phyloP scores from a whole-genome alignment of 1,140 invertebrate species.

The Rhyacophila brunnea region DNA sequence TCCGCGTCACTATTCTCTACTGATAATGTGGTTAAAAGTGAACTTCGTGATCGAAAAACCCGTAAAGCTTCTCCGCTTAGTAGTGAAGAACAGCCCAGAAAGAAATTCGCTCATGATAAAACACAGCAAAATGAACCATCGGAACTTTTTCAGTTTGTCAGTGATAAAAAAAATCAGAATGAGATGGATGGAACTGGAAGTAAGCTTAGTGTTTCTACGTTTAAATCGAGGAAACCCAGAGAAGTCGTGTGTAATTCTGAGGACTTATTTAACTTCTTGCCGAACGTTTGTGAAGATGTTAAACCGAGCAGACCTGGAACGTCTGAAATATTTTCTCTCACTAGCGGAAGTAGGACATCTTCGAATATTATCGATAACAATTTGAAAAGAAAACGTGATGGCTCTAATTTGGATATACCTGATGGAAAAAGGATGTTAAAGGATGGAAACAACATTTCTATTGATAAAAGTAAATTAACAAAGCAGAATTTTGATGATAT shows the following conservation, averaged over 20 bases:
- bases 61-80: conserved; percentile 3
- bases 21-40: conserved; percentile 4
- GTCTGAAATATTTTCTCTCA: background rate
- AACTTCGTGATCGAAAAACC: conserved; percentile 1
- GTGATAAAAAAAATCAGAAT: too few relatives aligned
- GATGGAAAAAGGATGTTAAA: conserved; percentile 9
- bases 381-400: conserved; percentile 14
- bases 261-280: conserved; percentile 15
- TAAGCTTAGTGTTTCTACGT: too few relatives aligned
- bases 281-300: background rate
- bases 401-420: background rate
- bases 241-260: background rate
- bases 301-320: background rate
- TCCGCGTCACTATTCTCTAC: conserved; percentile 1
- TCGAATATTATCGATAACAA: conserved; percentile 2
- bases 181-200: too few relatives aligned
- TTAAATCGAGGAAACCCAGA: too few relatives aligned
- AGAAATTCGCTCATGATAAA: background rate
- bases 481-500: too few relatives aligned
- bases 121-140: background rate
- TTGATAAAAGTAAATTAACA: too few relatives aligned
- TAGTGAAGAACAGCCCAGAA: conserved; percentile 2
- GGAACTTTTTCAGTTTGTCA: too few relatives aligned
- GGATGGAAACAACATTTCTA: too few relatives aligned
- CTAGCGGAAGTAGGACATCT: background rate